These are phyloP conservation scores for Zapornia atra DNA, from an alignment of 2,113 vertebrate genomes.

Conservation along the genomic window DNA sequence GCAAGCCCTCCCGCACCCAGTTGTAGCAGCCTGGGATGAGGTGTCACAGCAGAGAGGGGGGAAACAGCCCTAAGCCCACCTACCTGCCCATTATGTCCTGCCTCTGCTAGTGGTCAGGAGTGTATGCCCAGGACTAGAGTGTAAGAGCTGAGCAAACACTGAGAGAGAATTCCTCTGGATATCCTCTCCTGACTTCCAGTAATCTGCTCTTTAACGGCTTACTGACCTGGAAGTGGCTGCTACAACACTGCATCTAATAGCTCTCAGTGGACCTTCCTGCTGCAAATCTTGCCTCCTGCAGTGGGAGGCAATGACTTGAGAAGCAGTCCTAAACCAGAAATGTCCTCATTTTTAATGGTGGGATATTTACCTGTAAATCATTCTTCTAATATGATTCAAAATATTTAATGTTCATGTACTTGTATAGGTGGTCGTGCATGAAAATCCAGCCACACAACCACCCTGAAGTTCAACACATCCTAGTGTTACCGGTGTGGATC, in stretches of 20 bases:
- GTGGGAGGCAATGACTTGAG: not conserved
- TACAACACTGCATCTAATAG: not conserved
- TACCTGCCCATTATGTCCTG: not conserved
- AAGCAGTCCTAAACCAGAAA: not conserved
- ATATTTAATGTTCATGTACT: not conserved
- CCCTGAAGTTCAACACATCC: not conserved
- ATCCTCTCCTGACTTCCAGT: not conserved
- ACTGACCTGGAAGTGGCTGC: not conserved
- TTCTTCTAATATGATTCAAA: not conserved
- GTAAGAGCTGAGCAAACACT: not conserved
- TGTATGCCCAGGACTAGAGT: not conserved
- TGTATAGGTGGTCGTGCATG: not conserved
- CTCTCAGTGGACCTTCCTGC: not conserved
- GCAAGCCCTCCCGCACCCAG: rapidly evolving
- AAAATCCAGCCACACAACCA: not conserved
- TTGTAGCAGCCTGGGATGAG: not conserved
- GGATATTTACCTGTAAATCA: not conserved
- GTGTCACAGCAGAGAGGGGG: not conserved
- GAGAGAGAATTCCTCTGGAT: not conserved
- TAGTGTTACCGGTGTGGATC: not conserved
- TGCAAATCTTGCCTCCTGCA: not conserved
- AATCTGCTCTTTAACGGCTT: not conserved
- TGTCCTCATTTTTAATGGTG: not conserved
- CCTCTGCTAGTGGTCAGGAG: not conserved
- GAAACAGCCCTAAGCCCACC: not conserved